phyloP scores from a whole-genome alignment of 2,888 invertebrate genomes.

The Drosophila flavopinicola region DNA sequence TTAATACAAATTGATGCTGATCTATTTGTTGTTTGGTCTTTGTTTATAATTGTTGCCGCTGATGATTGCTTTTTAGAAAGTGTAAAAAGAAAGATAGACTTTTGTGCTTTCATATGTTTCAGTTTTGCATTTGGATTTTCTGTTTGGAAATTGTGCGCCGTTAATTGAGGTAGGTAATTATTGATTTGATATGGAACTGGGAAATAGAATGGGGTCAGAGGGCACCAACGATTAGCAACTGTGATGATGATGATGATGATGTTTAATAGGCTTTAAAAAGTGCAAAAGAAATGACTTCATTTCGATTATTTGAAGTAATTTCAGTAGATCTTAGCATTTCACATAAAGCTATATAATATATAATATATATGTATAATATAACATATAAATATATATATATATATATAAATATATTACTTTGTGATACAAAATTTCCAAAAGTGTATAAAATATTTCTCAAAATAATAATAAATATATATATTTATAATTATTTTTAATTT shows the following conservation, averaged over 20 bases:
- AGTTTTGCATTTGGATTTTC: constrained; percentile 20
- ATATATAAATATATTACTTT: too few relatives aligned
- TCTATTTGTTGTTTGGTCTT: constrained; percentile 56
- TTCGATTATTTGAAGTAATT: neutral
- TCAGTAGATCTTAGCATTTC: too few relatives aligned
- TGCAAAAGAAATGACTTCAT: neutral
- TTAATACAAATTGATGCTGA: constrained; percentile 74
- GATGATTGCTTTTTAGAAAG: constrained; percentile 70
- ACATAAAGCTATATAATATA: neutral
- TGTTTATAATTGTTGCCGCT: constrained; percentile 50
- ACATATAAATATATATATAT: too few relatives aligned
- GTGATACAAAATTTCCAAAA: too few relatives aligned
- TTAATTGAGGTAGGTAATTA: constrained; percentile 74
- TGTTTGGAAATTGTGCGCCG: constrained; percentile 21
- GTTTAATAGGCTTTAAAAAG: neutral
- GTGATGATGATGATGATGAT: constrained; percentile 1
- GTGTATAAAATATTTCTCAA: too few relatives aligned
- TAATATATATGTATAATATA: neutral
- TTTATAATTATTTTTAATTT: too few relatives aligned
- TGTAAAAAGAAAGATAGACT: constrained; percentile 61
- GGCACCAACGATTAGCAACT: constrained; percentile 7
- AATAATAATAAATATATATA: too few relatives aligned
- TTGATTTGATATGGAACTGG: constrained; percentile 42
- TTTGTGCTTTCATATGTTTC: constrained; percentile 14
- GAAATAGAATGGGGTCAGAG: constrained; percentile 30